Conservation (phyloP, 2,888 invertebrate genomes). For the Thalpophila matura region DNA sequence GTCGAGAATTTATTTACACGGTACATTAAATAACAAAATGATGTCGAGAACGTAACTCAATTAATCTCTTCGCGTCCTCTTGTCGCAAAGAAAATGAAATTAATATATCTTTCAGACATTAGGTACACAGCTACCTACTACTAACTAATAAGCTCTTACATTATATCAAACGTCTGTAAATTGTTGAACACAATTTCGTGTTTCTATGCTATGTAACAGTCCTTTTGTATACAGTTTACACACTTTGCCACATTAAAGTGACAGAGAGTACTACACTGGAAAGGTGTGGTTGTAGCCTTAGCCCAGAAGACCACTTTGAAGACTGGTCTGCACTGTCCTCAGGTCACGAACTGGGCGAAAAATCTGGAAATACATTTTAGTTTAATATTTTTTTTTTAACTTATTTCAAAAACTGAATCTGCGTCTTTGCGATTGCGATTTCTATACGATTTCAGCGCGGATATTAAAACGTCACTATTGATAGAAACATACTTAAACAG, state of each 20-base stretch:
- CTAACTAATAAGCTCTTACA: constrained; percentile 48
- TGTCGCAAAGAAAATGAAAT: not conserved
- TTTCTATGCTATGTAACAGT: constrained; percentile 8
- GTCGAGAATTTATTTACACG: constrained; percentile 1
- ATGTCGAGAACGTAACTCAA: not conserved
- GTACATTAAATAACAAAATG: not conserved
- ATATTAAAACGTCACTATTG: no score
- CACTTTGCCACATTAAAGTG: constrained; percentile 10
- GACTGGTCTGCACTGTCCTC: constrained; percentile 75
- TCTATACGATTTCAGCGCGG: no score
- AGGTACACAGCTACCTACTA: constrained; percentile 4
- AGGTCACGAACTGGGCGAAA: constrained; percentile 81
- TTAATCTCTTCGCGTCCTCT: not conserved
- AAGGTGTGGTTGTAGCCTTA: constrained; percentile 27
- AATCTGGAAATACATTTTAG: constrained; percentile 68
- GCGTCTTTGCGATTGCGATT: no score
- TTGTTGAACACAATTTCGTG: constrained; percentile 41
- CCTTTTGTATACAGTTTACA: constrained; percentile 22
- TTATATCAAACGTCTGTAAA: constrained; percentile 20
- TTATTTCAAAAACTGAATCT: no score
- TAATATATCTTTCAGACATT: not conserved
- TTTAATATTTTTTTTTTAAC: no score
- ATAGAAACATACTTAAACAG: no score
- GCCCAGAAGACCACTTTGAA: constrained; percentile 76
- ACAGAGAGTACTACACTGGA: constrained; percentile 5